These are phyloP conservation scores for Diplodus puntazzo DNA, from an alignment of 2,797 vertebrate genomes.

Conservation along the genomic window DNA sequence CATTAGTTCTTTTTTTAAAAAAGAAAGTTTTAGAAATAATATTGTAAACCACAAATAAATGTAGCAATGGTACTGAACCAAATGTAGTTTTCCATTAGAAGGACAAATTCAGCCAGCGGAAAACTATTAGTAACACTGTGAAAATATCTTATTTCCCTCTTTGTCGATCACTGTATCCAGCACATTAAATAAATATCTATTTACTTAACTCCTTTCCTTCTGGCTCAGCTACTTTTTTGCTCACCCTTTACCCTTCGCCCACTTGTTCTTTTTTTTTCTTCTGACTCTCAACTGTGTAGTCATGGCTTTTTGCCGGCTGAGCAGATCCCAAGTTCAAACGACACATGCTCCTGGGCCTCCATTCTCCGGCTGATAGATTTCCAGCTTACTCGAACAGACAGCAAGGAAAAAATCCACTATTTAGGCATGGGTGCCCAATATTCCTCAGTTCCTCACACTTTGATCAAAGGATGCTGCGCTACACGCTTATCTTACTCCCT, in stretches of 20 bases:
- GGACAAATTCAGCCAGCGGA: neutral
- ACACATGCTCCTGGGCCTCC: constrained; percentile 35
- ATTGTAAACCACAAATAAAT: neutral
- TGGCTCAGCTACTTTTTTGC: neutral
- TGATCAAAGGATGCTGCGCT: constrained; percentile 42
- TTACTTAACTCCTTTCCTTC: neutral
- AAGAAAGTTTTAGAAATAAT: neutral
- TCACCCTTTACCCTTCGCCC: neutral
- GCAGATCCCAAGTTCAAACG: constrained; percentile 51
- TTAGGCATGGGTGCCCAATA: constrained; percentile 30
- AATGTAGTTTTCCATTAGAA: neutral
- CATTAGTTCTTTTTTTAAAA: no score
- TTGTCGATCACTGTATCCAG: neutral
- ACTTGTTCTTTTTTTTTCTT: neutral
- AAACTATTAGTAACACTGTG: neutral
- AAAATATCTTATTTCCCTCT: neutral
- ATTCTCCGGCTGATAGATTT: constrained; percentile 55
- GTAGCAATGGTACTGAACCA: neutral
- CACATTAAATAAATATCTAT: neutral
- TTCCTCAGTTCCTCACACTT: constrained; percentile 26
- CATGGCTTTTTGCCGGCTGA: constrained; percentile 41
- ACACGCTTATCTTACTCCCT: constrained; percentile 28
- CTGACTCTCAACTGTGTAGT: constrained; percentile 21
- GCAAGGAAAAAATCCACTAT: constrained; percentile 31
- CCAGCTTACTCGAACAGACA: constrained; percentile 42